phyloP scores from a whole-genome alignment of 2,797 vertebrate species.

The Acrocephalus scirpaceus region DNA sequence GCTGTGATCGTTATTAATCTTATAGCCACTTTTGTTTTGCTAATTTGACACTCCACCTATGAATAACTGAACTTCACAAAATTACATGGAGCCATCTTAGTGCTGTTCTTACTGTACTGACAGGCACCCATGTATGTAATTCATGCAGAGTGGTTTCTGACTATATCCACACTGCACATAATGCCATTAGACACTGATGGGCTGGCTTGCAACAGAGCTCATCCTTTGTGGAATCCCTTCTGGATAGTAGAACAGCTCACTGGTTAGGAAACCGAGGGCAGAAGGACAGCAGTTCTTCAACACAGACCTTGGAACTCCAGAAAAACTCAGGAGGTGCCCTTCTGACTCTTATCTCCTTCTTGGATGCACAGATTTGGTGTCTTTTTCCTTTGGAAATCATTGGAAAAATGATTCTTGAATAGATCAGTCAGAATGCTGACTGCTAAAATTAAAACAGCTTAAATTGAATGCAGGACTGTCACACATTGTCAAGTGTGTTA shows the following conservation, averaged over 20 bases:
- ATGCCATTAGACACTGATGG: slow-evolving; percentile 43
- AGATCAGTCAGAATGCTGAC: not conserved
- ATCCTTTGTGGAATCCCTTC: not conserved
- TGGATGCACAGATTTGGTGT: not conserved
- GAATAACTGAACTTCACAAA: slow-evolving; percentile 49
- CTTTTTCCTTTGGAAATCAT: not conserved
- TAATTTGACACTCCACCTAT: slow-evolving; percentile 62
- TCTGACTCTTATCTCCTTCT: not conserved
- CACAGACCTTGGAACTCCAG: not conserved
- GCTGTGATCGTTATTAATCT: slow-evolving; percentile 34
- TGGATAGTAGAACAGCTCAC: not conserved
- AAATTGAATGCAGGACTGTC: slow-evolving; percentile 3
- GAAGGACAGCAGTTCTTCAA: not conserved
- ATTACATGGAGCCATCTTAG: slow-evolving; percentile 45
- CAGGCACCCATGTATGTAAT: slow-evolving; percentile 47
- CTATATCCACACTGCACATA: slow-evolving; percentile 5
- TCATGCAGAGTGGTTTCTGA: slow-evolving; percentile 26
- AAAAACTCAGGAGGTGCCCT: not conserved
- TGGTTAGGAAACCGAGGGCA: not conserved
- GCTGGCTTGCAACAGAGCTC: slow-evolving; percentile 39
- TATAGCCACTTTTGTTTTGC: slow-evolving; percentile 57
- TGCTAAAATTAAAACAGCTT: slow-evolving; percentile 30
- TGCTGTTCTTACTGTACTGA: slow-evolving; percentile 49
- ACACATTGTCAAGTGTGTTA: not conserved
- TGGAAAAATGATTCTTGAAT: not conserved